Conservation (phyloP, 1,140 invertebrate genomes). For the Melanaphis sacchari region DNA sequence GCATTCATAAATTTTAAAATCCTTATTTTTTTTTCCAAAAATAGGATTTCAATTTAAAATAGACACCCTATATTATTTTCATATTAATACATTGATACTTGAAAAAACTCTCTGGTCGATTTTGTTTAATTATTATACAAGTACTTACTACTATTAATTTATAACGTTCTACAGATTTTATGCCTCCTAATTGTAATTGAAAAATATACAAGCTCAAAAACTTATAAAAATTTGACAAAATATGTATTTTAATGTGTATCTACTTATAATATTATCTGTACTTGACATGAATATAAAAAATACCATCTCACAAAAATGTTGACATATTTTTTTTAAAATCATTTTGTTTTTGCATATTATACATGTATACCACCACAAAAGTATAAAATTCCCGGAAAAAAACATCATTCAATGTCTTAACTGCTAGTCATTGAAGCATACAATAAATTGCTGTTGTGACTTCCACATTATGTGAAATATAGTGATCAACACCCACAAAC, state of each 20-base stretch:
- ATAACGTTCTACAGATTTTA: not conserved
- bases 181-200: not conserved
- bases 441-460: slow-evolving; percentile 9
- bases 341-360: not conserved
- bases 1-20: slow-evolving; percentile 14
- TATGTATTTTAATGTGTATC: not conserved
- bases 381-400: not conserved
- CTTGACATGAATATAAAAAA: not conserved
- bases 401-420: slow-evolving; percentile 28
- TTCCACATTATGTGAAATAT: not conserved
- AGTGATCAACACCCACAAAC: slow-evolving; percentile 14
- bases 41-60: not conserved
- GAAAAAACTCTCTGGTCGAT: not conserved
- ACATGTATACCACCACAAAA: not conserved
- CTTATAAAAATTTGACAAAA: not conserved
- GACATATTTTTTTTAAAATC: not conserved
- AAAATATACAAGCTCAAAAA: not conserved
- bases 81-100: not conserved
- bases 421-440: not conserved
- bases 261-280: not conserved
- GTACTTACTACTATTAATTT: not conserved
- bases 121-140: not conserved
- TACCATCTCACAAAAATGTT: not conserved
- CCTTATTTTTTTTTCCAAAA: not conserved
- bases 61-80: not conserved